Evolutionary conservation across 2,888 invertebrate genomes (phyloP), one percentile per base, ranked within the genome.

Genomic region (Eudasyphora cyanicolor): DNA sequence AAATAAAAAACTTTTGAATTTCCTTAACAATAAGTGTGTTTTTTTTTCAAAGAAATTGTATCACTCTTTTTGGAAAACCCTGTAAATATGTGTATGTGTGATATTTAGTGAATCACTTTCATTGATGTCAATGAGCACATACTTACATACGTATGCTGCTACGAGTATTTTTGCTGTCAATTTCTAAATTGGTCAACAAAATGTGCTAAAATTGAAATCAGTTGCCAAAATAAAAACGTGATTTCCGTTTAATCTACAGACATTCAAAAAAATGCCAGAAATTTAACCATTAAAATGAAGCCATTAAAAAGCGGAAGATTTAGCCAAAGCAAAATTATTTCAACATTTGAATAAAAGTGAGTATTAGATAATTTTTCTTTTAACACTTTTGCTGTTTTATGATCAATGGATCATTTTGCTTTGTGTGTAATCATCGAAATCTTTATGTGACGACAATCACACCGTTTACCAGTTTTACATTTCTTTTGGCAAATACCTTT

Each of bases 191-290:
- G 42, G 42, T 35, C 21, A 67, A 10, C 19, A 42, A 38, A 38
- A 21, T 38, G n/a, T n/a, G n/a, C 10, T 62, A 12, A 24, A 67
- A 10, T 67, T 42, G n/a, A n/a, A n/a, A n/a, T n/a, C 2, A 60
- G n/a, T 32, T n/a, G 10, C 38, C 6, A 42, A 1, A 42, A n/a
- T n/a, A 42, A 35, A 67, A 67, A 67, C 35, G 67, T 42, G 38
- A 67, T 67, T 67, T 67, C 67, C 67, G 42, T 24, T 67, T 67
- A 42, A 64, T 45, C n/a, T 2, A 12, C n/a, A 3, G 10, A 2
- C 10, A 12, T 38, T 38, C 12, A 14, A 38, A 38, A 14, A 2
- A 38, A n/a, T n/a, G n/a, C 12, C 57, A 19, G 21, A 54, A 21
- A 57, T 6, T 27, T 57, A 2, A 19, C 24, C 57, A 60, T 60